Evolutionary conservation across 2,113 vertebrate genomes (phyloP), one percentile per base, ranked within the genome.

Genomic region (Pteruthius melanotis): DNA sequence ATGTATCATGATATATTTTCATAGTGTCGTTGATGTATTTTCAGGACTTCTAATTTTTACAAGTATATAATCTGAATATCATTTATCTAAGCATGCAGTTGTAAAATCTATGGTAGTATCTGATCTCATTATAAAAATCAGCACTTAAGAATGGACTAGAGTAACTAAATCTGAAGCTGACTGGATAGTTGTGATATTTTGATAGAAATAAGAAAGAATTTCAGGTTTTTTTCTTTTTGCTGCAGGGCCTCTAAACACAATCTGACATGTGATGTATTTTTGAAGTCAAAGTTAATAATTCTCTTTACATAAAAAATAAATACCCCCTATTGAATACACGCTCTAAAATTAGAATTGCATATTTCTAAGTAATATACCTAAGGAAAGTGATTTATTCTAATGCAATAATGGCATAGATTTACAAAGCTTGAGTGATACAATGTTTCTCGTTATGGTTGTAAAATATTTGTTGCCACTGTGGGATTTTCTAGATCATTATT

Each of bases 401-500:
- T 98, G 96, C 96, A 98, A 97, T 98, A 98, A 98, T 98, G 97
- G 97, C 97, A 95, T 97, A 98, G 98, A 98, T 98, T 98, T 98
- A 98, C 98, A 98, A 98, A 98, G 97, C 97, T 98, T 97, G 97
- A 98, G 96, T 97, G 97, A 96, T 98, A 97, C 98, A 98, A 83
- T 98, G 96, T 97, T 98, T 97, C 98, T 98, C 97, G 94, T 98
- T 98, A 98, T 97, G 93, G 97, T 80, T 98, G 97, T 98, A 98
- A 98, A 98, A 98, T 98, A 98, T 98, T 98, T 99, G 98, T 98
- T 93, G 98, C 98, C 98, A 94, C 98, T 98, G 90, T 97, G 98
- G 98, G 98, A 98, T 98, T 98, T 98, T 98, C 98, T 98, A 98
- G 99, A 99, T 99, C 99, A 99, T 99, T 99, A 99, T 99, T 99